These are phyloP conservation scores for Eulemur coronatus DNA, from an alignment of 2,797 vertebrate species.

Conservation along the genomic window DNA sequence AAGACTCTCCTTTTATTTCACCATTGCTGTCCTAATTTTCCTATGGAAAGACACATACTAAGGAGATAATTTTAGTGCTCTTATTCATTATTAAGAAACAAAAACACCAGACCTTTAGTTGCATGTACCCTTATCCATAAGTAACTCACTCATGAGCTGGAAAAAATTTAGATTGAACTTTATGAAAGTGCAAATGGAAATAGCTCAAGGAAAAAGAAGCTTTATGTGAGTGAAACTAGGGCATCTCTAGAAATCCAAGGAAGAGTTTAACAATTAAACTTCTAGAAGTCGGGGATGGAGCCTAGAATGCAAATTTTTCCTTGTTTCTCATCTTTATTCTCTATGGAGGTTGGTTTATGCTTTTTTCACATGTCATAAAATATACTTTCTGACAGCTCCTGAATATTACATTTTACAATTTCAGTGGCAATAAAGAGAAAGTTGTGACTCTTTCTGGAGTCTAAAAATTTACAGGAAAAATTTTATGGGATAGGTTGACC, in stretches of 20 bases:
- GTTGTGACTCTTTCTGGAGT: not conserved
- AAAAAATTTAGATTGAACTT: not conserved
- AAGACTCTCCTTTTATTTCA: not conserved
- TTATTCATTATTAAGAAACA: not conserved
- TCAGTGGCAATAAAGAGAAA: not conserved
- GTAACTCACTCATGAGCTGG: not conserved
- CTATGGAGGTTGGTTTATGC: not conserved
- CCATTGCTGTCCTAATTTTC: not conserved
- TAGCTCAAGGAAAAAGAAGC: not conserved
- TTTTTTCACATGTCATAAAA: not conserved
- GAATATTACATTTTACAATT: conserved; percentile 15
- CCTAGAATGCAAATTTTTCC: not conserved
- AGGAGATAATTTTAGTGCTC: not conserved
- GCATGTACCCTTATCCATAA: not conserved
- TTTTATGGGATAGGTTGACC: not conserved
- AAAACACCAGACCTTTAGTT: not conserved
- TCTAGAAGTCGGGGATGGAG: not conserved
- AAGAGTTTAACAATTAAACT: not conserved
- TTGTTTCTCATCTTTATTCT: not conserved
- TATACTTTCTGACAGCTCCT: not conserved
- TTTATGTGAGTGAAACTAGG: not conserved
- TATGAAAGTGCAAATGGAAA: not conserved
- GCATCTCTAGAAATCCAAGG: not conserved
- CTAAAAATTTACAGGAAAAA: not conserved
- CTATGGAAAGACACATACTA: not conserved